A percentile compares a stretch with the other conserved stretches of the same genome.
Conservation (phyloP, 37 sponge, comb jelly and placozoan species). For the Lycopodina hypogea region DNA sequence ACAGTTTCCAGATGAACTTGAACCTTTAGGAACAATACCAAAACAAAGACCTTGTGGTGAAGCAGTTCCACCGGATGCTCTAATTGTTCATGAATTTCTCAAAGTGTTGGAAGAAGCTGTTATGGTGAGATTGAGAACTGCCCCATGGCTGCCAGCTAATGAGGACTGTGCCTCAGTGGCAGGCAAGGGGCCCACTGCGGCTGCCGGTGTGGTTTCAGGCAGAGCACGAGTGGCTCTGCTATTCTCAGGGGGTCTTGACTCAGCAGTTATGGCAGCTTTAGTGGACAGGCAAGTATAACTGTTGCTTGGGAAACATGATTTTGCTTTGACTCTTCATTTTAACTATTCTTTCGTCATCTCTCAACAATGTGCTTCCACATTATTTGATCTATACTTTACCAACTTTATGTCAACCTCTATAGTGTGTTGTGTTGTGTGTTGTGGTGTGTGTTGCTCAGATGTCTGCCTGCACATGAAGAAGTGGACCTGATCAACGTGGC, state of each 20-base stretch:
- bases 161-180: too few relatives aligned
- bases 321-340: too few relatives aligned
- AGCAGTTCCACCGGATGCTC: background rate
- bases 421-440: too few relatives aligned
- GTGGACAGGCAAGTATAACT: slow-evolving; percentile 68
- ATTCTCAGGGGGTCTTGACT: slow-evolving; percentile 96
- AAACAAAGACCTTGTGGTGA: background rate
- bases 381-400: too few relatives aligned
- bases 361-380: too few relatives aligned
- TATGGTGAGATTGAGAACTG: slow-evolving; percentile 24
- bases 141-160: slow-evolving; percentile 14
- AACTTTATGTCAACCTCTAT: too few relatives aligned
- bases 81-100: slow-evolving; percentile 16
- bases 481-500: slow-evolving; percentile 97
- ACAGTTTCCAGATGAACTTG: too few relatives aligned
- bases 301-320: too few relatives aligned
- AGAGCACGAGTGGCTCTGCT: slow-evolving; percentile 80
- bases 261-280: slow-evolving; percentile 88
- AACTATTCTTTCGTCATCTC: too few relatives aligned
- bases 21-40: too few relatives aligned
- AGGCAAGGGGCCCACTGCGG: background rate
- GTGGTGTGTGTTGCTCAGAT: slow-evolving; percentile 60
- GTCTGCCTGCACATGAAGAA: slow-evolving; percentile 61
- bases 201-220: background rate
- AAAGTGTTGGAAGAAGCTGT: slow-evolving; percentile 63